Conservation (phyloP, 2,797 vertebrate genomes). For the Prunella strophiata region DNA sequence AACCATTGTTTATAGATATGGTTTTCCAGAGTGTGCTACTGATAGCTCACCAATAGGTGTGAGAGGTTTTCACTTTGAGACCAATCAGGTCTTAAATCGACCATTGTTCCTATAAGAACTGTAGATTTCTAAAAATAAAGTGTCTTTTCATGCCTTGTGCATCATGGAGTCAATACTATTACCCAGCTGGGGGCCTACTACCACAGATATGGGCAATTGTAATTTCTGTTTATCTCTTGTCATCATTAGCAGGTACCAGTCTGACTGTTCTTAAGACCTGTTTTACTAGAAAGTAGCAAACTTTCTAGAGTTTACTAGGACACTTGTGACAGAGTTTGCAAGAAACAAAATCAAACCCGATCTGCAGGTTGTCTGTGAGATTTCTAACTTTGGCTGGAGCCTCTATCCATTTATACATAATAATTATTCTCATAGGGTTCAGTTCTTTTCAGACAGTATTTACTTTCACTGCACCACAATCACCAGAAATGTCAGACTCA, state of each 20-base stretch:
- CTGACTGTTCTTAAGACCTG: not conserved
- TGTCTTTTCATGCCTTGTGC: not conserved
- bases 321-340: not conserved
- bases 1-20: not conserved
- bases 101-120: not conserved
- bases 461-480: not conserved
- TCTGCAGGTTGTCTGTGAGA: not conserved
- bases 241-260: not conserved
- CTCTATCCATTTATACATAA: not conserved
- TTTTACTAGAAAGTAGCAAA: not conserved
- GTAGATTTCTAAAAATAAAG: not conserved
- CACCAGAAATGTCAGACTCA: not conserved
- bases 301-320: not conserved
- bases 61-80: not conserved
- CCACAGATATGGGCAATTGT: not conserved
- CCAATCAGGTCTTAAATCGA: not conserved
- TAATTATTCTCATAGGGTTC: not conserved
- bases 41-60: not conserved
- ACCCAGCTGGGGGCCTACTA: too few species aligned
- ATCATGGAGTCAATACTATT: not conserved
- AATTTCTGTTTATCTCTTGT: not conserved
- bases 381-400: not conserved
- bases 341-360: not conserved
- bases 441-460: not conserved
- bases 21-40: not conserved